These are phyloP conservation scores for Philereme vetulata DNA, from an alignment of 2,888 invertebrate species.

Conservation along the genomic window DNA sequence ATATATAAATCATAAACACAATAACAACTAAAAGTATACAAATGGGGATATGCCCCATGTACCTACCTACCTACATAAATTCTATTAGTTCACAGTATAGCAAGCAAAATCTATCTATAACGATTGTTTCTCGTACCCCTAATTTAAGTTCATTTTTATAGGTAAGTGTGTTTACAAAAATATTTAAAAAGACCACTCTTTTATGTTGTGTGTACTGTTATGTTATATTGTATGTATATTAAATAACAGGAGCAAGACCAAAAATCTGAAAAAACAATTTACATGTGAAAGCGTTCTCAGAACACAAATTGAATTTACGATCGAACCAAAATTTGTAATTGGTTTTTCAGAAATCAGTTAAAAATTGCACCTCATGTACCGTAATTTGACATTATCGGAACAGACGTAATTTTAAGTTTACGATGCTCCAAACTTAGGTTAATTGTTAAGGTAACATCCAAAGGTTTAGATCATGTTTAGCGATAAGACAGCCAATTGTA, in stretches of 20 bases:
- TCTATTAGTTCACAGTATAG: too few species aligned
- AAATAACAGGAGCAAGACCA: not conserved
- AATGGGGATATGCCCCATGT: too few species aligned
- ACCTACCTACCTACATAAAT: too few species aligned
- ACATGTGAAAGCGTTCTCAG: conserved; percentile 37
- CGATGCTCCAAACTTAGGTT: conserved; percentile 26
- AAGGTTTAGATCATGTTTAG: too few species aligned
- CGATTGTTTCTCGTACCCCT: too few species aligned
- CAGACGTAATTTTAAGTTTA: conserved; percentile 30
- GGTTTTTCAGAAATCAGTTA: conserved; percentile 47
- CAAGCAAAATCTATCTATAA: too few species aligned
- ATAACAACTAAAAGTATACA: too few species aligned
- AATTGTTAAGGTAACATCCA: conserved; percentile 15
- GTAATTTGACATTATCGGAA: conserved; percentile 38
- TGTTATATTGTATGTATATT: not conserved
- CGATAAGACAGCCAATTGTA: too few species aligned
- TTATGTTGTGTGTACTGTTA: not conserved
- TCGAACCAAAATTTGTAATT: conserved; percentile 46
- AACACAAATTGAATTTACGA: conserved; percentile 53
- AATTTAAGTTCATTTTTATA: too few species aligned
- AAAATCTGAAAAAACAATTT: conserved; percentile 5
- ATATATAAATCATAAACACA: too few species aligned
- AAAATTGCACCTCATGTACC: conserved; percentile 31
- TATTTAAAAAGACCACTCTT: too few species aligned
- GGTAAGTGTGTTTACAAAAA: too few species aligned